Conservation (phyloP, 2,113 vertebrate genomes). For the Fulmarus glacialis region DNA sequence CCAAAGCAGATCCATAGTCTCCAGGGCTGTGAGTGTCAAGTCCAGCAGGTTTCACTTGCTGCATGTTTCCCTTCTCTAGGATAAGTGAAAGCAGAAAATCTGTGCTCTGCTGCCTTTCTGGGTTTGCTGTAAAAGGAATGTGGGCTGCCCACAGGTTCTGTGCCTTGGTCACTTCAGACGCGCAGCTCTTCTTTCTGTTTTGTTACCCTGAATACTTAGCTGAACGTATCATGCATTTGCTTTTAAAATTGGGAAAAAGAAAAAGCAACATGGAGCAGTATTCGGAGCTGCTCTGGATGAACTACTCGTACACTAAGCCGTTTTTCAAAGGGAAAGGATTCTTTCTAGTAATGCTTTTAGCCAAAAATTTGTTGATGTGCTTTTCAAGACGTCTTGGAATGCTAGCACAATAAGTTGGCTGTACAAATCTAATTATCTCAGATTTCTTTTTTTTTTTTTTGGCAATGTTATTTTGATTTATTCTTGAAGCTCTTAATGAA, state of each 20-base stretch:
- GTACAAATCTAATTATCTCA: slow-evolving; percentile 40
- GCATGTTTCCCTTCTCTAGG: neutral
- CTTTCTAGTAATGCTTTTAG: neutral
- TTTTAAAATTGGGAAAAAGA: neutral
- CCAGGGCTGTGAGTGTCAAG: neutral
- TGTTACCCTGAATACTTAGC: neutral
- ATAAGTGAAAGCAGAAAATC: neutral
- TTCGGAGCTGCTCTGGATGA: neutral
- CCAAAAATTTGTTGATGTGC: neutral
- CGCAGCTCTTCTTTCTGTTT: neutral
- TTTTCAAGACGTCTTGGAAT: neutral
- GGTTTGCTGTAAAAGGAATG: neutral
- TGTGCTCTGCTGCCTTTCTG: neutral
- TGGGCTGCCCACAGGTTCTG: neutral
- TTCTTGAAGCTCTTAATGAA: slow-evolving; percentile 59
- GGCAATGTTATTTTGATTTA: slow-evolving; percentile 43
- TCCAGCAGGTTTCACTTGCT: neutral
- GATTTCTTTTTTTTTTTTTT: neutral
- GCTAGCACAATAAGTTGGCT: neutral
- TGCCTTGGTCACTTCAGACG: neutral
- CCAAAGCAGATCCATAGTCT: neutral
- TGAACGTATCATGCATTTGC: neutral
- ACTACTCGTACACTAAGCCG: neutral
- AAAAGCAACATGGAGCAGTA: neutral
- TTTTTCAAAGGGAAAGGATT: neutral